Conservation (phyloP, 1,140 invertebrate genomes). For the Calephelis nemesis region DNA sequence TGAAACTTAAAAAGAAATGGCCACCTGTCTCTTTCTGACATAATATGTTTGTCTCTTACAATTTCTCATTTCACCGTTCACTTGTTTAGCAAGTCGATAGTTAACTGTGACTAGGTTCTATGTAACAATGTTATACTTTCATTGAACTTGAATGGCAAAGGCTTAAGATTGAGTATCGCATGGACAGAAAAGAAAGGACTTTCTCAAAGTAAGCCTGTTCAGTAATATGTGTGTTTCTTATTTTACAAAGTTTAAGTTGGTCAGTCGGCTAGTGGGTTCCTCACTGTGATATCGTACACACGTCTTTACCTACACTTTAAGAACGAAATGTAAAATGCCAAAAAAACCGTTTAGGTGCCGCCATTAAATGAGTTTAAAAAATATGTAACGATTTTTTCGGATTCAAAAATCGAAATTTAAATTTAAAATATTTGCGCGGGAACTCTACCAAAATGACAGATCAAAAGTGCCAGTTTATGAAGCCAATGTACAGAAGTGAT, state of each 20-base stretch:
- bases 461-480: constrained; percentile 52
- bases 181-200: constrained; percentile 39
- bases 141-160: constrained; percentile 10
- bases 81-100: constrained; percentile 66
- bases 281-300: constrained; percentile 40
- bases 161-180: constrained; percentile 30
- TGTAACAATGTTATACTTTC: constrained; percentile 16
- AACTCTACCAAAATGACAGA: constrained; percentile 67
- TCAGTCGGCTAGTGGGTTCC: constrained; percentile 75
- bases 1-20: constrained; percentile 62
- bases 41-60: constrained; percentile 54
- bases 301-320: constrained; percentile 35
- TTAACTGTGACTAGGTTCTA: constrained; percentile 49
- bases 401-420: constrained; percentile 26
- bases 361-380: constrained; percentile 35
- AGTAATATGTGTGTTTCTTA: constrained; percentile 75
- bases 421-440: constrained; percentile 44
- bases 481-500: constrained; percentile 45
- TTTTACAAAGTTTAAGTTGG: constrained; percentile 73
- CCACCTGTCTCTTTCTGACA: constrained; percentile 49
- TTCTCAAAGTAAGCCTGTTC: constrained; percentile 40
- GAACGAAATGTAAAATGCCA: constrained; percentile 45
- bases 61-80: constrained; percentile 78
- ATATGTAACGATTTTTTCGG: constrained; percentile 41
- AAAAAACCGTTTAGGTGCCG: constrained; percentile 49